A percentile compares a stretch with the other conserved stretches of the same genome.
These are phyloP conservation scores for Cettia cetti DNA, from an alignment of 2,113 vertebrate genomes.

Conservation along the genomic window DNA sequence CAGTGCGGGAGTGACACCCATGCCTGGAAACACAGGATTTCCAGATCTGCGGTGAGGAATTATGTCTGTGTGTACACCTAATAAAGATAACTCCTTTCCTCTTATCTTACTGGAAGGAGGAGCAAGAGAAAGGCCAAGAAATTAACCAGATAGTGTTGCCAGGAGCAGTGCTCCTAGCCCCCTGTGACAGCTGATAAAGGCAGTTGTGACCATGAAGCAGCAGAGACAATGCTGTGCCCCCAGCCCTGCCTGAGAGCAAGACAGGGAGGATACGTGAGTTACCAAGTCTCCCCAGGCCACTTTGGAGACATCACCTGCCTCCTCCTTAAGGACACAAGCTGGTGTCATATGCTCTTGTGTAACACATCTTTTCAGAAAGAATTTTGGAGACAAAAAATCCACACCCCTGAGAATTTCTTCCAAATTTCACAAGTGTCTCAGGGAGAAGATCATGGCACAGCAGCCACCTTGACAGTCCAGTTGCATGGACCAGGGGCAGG, in stretches of 20 bases:
- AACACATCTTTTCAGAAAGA: fast-evolving
- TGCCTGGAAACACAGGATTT: slow-evolving; percentile 37
- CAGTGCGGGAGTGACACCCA: neutral
- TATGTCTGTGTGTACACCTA: neutral
- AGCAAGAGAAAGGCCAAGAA: slow-evolving; percentile 10
- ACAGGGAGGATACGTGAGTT: neutral
- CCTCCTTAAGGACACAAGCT: neutral
- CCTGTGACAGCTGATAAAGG: neutral
- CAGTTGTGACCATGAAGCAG: neutral
- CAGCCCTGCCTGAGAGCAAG: neutral
- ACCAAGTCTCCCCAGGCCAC: neutral
- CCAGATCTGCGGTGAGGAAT: neutral
- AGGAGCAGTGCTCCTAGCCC: neutral
- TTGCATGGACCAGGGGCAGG: neutral
- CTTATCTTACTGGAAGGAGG: slow-evolving; percentile 26
- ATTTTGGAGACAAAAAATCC: neutral
- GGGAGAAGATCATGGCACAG: neutral
- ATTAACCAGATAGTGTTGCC: slow-evolving; percentile 17
- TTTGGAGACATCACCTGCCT: neutral
- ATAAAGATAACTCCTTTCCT: neutral
- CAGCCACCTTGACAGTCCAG: neutral
- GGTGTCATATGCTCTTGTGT: fast-evolving
- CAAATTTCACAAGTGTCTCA: neutral
- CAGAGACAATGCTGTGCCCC: neutral
- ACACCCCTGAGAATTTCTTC: neutral